Evolutionary conservation across 2,797 vertebrate species (phyloP).

Genomic region (Kryptolebias ocellatus): DNA sequence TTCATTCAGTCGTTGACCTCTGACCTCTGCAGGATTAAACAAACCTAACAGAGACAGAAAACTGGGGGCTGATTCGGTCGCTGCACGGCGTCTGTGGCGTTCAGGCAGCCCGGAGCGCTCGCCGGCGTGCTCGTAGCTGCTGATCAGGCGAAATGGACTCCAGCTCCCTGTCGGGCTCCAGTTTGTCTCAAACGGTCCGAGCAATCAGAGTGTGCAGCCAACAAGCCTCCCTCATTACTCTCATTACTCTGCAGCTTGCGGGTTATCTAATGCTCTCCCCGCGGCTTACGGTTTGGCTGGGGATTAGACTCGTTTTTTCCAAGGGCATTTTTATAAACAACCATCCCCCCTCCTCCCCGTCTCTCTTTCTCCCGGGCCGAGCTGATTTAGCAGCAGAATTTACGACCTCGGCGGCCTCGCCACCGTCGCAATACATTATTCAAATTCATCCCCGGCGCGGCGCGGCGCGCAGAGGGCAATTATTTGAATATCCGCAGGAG

Average conservation of each 20-base stretch:
- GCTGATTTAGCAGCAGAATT: slow-evolving; percentile 75
- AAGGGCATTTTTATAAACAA: slow-evolving; percentile 82
- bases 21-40: too few relatives aligned
- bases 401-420: slow-evolving; percentile 75
- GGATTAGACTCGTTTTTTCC: slow-evolving; percentile 81
- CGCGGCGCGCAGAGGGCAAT: slow-evolving; percentile 63
- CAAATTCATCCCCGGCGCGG: slow-evolving; percentile 67
- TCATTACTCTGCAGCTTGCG: slow-evolving; percentile 79
- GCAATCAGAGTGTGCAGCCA: slow-evolving; percentile 75
- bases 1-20: too few relatives aligned
- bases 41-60: too few relatives aligned
- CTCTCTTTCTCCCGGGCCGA: slow-evolving; percentile 64
- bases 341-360: slow-evolving; percentile 65
- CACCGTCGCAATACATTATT: slow-evolving; percentile 79
- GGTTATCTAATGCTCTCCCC: slow-evolving; percentile 81
- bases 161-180: slow-evolving; percentile 76
- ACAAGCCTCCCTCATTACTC: slow-evolving; percentile 81
- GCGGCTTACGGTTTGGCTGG: slow-evolving; percentile 76
- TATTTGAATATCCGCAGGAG: slow-evolving; percentile 77
- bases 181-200: slow-evolving; percentile 79
- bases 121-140: slow-evolving; percentile 70
- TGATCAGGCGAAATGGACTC: slow-evolving; percentile 78
- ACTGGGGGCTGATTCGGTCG: too few relatives aligned
- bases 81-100: slow-evolving; percentile 48
- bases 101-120: slow-evolving; percentile 54